These are phyloP conservation scores for Dendrolimus punctatus DNA, from an alignment of 1,140 invertebrate genomes.

Conservation along the genomic window DNA sequence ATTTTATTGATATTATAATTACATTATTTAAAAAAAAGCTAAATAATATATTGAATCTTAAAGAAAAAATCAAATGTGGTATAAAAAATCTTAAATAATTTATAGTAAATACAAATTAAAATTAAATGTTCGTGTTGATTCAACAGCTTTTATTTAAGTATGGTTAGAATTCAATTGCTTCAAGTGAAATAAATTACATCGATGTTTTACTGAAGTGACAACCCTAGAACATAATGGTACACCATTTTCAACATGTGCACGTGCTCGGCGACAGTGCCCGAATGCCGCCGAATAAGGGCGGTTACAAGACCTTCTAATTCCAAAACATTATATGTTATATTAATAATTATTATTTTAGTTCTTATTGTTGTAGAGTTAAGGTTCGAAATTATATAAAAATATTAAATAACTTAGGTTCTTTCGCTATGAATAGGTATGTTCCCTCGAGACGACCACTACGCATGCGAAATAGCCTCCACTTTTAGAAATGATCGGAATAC, in stretches of 20 bases:
- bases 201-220: constrained; percentile 11
- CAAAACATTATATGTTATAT: constrained; percentile 3
- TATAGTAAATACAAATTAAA: no score
- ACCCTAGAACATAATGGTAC: constrained; percentile 16
- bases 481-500: constrained; percentile 9
- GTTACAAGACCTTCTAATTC: constrained; percentile 9
- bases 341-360: neutral
- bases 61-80: no score
- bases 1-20: no score
- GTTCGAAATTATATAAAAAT: constrained; percentile 2
- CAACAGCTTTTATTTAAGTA: no score
- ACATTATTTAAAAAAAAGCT: no score
- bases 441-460: constrained; percentile 29
- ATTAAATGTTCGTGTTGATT: no score
- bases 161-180: no score
- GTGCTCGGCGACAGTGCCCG: constrained; percentile 31
- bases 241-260: constrained; percentile 22
- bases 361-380: neutral
- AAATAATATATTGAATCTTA: no score
- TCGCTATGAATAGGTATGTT: constrained; percentile 6
- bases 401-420: constrained; percentile 1
- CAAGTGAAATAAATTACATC: constrained; percentile 11
- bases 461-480: constrained; percentile 27
- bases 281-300: constrained; percentile 27
- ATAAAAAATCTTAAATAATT: no score